Base-by-base conservation (phyloP, 2,888 invertebrate species). In the Parelbella ahira region DNA sequence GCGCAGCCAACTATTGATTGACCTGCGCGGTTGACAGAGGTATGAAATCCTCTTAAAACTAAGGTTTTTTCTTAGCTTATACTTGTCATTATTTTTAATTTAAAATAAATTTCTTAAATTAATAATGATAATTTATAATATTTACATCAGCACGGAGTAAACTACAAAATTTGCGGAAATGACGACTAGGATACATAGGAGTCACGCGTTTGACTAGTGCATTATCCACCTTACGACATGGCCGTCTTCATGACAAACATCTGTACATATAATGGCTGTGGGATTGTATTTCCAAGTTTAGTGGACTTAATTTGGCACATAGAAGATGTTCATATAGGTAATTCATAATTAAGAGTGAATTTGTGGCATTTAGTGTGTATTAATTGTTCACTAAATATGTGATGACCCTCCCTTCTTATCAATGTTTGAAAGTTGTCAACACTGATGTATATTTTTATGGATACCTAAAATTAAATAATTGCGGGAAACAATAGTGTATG, bases 211-310 rank as follows among this genome's bases (percentile, higher is more conserved):
- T 82, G 83, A 82, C 78, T 81, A 76, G 75, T 75, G 56, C 58
- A 71, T 70, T 72, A 72, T 66, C 70, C 70, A 71, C 58, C 72
- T 68, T 65, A 66, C 77, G 81, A 79, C 88, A 95, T 95, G 95
- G 95, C 95, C 88, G 94, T 95, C 89, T 95, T 95, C 90, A 91
- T 95, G 90, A 89, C 93, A 86, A 95, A 96, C 90, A 92, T 92
- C 89, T 95, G 95, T 89, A 94, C 94, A 91, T 95, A 93, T 87
- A 92, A 92, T 89, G 92, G 93, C 86, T 96, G 95, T 90, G 94
- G 93, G 68, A 90, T 93, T 75, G 93, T 91, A 66, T 96, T 95
- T 91, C 91, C 93, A 67, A 92, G 91, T 81, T 89, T 95, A 74
- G 89, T 91, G 59, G 94, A 94, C 73, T 88, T 95, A 71, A 95